These are phyloP conservation scores for Phanerotoma sp. DNA, from an alignment of 2,888 invertebrate genomes.

Conservation along the genomic window DNA sequence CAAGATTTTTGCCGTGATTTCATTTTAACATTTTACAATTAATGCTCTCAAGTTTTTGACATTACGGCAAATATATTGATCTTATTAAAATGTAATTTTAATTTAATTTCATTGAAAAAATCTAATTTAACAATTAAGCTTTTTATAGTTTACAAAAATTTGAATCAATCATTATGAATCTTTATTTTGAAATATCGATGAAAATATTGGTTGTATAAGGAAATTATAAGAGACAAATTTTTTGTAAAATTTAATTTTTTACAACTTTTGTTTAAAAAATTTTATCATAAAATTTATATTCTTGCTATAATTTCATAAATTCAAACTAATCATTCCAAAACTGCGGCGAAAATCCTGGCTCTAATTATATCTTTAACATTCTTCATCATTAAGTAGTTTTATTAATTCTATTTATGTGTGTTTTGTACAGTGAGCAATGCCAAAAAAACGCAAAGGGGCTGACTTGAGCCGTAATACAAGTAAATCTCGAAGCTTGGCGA, in stretches of 20 bases:
- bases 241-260: neutral
- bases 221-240: neutral
- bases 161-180: neutral
- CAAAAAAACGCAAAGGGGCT: too few relatives aligned
- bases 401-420: conserved; percentile 1
- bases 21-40: too few relatives aligned
- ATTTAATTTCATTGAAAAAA: neutral
- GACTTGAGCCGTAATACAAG: too few relatives aligned
- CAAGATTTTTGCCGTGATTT: too few relatives aligned
- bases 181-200: neutral
- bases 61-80: too few relatives aligned
- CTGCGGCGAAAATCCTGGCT: neutral
- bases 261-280: neutral
- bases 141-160: neutral
- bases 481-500: neutral
- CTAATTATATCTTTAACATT: conserved; percentile 2
- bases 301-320: too few relatives aligned
- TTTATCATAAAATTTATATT: neutral
- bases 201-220: neutral
- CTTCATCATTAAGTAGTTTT: neutral
- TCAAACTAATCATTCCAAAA: neutral
- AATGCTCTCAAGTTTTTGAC: too few relatives aligned
- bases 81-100: neutral
- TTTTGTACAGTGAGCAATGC: too few relatives aligned
- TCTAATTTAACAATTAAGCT: neutral